Percentiles rank a stretch among this genome's conserved stretches.
phyloP scores from a whole-genome alignment of 2,888 invertebrate species.

The Lithophane socia region DNA sequence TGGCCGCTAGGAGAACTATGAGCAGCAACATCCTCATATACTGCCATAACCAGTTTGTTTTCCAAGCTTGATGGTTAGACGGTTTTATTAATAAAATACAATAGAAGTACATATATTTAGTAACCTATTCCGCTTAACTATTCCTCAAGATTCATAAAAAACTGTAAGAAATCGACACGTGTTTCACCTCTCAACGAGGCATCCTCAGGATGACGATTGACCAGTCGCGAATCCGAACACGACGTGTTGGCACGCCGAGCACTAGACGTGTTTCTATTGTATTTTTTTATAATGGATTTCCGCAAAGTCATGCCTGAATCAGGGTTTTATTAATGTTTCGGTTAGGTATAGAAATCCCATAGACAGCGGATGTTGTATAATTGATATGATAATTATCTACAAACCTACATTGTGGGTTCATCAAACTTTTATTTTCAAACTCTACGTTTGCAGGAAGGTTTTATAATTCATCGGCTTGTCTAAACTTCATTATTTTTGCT shows the following conservation, averaged over 20 bases:
- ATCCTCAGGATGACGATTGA: too few species aligned
- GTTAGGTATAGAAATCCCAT: constrained; percentile 4
- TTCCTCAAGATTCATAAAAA: too few species aligned
- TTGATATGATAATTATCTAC: constrained; percentile 10
- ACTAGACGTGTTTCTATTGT: too few species aligned
- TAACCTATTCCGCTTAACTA: too few species aligned
- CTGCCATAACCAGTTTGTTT: neutral
- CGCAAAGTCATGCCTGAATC: too few species aligned
- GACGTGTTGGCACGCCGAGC: too few species aligned
- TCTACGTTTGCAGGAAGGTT: neutral
- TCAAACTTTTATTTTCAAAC: constrained; percentile 4
- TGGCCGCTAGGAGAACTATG: neutral
- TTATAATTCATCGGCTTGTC: neutral
- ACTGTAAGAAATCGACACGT: too few species aligned
- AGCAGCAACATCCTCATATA: neutral
- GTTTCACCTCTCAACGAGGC: too few species aligned
- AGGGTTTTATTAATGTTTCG: neutral
- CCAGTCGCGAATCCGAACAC: too few species aligned
- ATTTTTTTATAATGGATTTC: too few species aligned
- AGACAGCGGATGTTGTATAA: constrained; percentile 3
- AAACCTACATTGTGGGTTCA: constrained; percentile 2
- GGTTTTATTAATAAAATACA: neutral
- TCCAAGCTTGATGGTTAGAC: neutral
- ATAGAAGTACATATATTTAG: too few species aligned
- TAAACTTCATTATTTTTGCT: neutral